These are phyloP conservation scores for Trichogramma dendrolimi DNA, from an alignment of 2,888 invertebrate species.

Conservation along the genomic window DNA sequence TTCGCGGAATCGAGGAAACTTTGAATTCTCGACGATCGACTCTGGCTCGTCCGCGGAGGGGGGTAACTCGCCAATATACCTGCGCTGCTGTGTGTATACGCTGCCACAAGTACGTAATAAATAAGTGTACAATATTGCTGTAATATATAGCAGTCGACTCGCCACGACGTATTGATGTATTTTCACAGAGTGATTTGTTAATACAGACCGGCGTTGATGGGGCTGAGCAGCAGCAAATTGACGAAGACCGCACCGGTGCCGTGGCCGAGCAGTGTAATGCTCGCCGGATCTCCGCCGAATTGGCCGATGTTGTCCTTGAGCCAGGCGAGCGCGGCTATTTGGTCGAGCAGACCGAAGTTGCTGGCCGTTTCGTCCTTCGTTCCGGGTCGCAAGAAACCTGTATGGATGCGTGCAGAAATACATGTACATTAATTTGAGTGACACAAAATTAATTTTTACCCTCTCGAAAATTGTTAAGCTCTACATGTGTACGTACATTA, in stretches of 20 bases:
- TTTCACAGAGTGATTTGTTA: background rate
- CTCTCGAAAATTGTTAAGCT: too few species aligned
- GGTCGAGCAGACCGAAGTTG: conserved; percentile 93
- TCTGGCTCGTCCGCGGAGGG: too few species aligned
- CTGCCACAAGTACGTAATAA: too few species aligned
- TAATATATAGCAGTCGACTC: background rate
- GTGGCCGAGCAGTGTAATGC: conserved; percentile 90
- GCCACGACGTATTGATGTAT: background rate
- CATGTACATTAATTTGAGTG: too few species aligned
- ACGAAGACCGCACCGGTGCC: conserved; percentile 93
- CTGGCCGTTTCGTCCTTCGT: conserved; percentile 69
- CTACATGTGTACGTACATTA: too few species aligned
- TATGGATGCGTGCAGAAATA: background rate
- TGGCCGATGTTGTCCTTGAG: conserved; percentile 86
- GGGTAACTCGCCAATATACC: too few species aligned
- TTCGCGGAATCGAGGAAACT: too few species aligned
- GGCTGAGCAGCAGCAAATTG: conserved; percentile 89
- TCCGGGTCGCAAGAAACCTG: conserved; percentile 78
- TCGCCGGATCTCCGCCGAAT: conserved; percentile 83
- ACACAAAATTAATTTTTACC: too few species aligned
- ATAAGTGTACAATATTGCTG: too few species aligned
- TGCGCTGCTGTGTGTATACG: too few species aligned
- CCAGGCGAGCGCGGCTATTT: conserved; percentile 92
- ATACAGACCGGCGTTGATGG: conserved; percentile 54
- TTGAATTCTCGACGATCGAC: too few species aligned